phyloP scores from a whole-genome alignment of 2,113 vertebrate genomes.

The Butorides virescens region DNA sequence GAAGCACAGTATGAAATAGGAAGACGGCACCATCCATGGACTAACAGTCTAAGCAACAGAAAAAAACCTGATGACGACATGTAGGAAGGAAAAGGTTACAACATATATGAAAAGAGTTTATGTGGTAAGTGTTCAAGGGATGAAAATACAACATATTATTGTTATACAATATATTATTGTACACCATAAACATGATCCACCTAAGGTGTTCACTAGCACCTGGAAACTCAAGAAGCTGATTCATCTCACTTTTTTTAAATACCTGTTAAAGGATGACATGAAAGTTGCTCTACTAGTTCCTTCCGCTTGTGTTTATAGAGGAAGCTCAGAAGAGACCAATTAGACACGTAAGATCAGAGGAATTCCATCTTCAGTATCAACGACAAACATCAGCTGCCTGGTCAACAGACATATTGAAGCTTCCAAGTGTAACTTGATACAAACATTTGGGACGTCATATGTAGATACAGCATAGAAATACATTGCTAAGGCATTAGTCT shows the following conservation, averaged over 20 bases:
- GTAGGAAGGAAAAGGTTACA: not conserved
- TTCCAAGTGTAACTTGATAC: not conserved
- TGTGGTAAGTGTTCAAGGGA: not conserved
- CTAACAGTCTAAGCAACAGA: not conserved
- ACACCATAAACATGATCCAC: not conserved
- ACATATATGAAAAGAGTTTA: not conserved
- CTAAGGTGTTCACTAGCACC: not conserved
- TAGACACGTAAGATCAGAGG: not conserved
- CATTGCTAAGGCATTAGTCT: not conserved
- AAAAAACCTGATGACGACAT: not conserved
- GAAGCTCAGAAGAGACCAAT: not conserved
- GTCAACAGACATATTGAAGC: not conserved
- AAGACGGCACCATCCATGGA: not conserved
- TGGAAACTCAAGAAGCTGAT: not conserved
- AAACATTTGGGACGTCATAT: not conserved
- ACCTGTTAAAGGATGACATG: not conserved
- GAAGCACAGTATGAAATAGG: not conserved
- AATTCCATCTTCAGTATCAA: not conserved
- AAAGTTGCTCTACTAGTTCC: not conserved
- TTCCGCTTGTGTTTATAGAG: not conserved
- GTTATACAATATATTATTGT: not conserved
- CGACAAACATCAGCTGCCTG: not conserved
- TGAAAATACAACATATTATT: not conserved
- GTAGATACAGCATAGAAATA: not conserved
- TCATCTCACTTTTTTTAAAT: not conserved